Percentiles rank a stretch among this genome's conserved stretches.
Evolutionary conservation across 2,888 invertebrate genomes (phyloP).

Genomic region (Trachelus stipa): DNA sequence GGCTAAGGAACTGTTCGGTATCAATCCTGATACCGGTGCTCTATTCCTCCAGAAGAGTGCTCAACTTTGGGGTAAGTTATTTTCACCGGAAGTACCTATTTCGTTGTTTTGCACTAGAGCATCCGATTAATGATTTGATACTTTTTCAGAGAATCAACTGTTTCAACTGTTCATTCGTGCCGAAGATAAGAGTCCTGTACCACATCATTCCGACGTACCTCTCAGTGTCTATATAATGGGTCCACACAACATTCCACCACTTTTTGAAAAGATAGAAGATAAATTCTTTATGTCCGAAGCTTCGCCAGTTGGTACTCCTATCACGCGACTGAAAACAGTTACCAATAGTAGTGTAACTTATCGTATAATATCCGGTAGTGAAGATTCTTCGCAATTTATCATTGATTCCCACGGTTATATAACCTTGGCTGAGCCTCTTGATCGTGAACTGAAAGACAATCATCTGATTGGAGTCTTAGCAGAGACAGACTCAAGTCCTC

Average conservation of each 20-base stretch:
- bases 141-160: conserved; percentile 75
- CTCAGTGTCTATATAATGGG: conserved; percentile 84
- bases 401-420: conserved; percentile 81
- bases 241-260: conserved; percentile 77
- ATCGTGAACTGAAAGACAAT: conserved; percentile 78
- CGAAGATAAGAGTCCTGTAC: conserved; percentile 81
- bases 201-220: conserved; percentile 84
- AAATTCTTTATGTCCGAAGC: conserved; percentile 86
- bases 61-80: conserved; percentile 67
- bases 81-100: neutral
- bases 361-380: conserved; percentile 73
- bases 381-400: conserved; percentile 75
- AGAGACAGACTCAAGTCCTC: conserved; percentile 79
- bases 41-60: conserved; percentile 76
- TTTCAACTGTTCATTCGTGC: conserved; percentile 93
- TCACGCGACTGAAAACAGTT: conserved; percentile 76
- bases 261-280: conserved; percentile 79
- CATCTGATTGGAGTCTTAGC: conserved; percentile 80
- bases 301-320: conserved; percentile 76
- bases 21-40: conserved; percentile 81
- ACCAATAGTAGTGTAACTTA: conserved; percentile 73
- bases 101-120: neutral
- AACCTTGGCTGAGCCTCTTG: conserved; percentile 78
- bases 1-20: conserved; percentile 76
- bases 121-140: neutral